A percentile compares a stretch with the other conserved stretches of the same genome.
These are phyloP conservation scores for Bubo scandiacus DNA, from an alignment of 2,113 vertebrate species.

Conservation along the genomic window DNA sequence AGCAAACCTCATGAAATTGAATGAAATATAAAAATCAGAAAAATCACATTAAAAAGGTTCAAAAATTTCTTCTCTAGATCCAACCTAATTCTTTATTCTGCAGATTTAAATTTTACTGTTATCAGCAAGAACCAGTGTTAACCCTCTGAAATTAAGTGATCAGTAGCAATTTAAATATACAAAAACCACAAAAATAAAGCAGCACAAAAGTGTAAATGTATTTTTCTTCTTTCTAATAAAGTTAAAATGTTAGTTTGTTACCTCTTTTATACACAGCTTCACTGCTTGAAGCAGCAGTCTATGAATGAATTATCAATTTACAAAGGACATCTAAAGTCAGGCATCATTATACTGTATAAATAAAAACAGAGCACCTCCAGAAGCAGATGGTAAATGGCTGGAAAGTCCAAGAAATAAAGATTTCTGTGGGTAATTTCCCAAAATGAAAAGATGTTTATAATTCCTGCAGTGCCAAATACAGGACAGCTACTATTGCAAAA, in stretches of 20 bases:
- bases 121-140: neutral
- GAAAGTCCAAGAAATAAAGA: conserved; percentile 19
- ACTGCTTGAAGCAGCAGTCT: neutral
- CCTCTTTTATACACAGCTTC: neutral
- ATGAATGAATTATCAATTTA: conserved; percentile 3
- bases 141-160: neutral
- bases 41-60: neutral
- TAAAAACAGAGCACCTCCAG: neutral
- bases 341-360: neutral
- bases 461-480: neutral
- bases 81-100: neutral
- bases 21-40: neutral
- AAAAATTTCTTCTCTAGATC: neutral
- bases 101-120: neutral
- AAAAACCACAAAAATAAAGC: neutral
- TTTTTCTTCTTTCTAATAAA: neutral
- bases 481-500: neutral
- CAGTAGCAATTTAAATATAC: neutral
- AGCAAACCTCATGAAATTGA: neutral
- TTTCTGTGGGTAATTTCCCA: neutral
- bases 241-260: neutral
- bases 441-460: neutral
- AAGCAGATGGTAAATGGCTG: conserved; percentile 27
- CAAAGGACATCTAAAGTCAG: neutral
- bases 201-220: neutral